A percentile compares a stretch with the other conserved stretches of the same genome.
These are phyloP conservation scores for Kryptolebias ocellatus DNA, from an alignment of 2,797 vertebrate genomes.

Conservation along the genomic window DNA sequence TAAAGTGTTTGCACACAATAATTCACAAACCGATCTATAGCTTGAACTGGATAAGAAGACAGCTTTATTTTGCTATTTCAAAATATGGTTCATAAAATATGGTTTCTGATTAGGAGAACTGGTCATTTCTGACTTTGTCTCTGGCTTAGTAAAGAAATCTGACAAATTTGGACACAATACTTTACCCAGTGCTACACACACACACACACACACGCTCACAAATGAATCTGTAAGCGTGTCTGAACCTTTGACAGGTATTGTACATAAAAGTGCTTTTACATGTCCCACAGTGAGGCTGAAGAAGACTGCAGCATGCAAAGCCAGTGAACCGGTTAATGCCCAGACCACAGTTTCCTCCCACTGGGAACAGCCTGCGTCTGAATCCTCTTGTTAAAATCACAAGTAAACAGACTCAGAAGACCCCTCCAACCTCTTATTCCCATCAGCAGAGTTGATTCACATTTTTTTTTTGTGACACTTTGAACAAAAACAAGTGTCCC, in stretches of 20 bases:
- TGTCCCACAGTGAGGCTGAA: constrained; percentile 3
- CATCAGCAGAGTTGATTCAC: constrained; percentile 28
- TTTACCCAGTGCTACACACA: not conserved
- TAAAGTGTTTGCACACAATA: not conserved
- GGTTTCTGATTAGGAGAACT: no score
- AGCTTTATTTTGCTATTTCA: no score
- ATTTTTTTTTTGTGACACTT: constrained; percentile 42
- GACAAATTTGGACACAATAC: not conserved
- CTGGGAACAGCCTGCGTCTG: constrained; percentile 17
- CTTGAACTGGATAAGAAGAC: no score
- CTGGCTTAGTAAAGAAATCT: not conserved
- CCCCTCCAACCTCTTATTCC: constrained; percentile 36
- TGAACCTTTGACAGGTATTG: not conserved
- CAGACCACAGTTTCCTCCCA: constrained; percentile 7
- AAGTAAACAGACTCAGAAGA: constrained; percentile 36
- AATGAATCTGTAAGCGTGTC: not conserved
- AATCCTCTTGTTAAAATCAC: constrained; percentile 30
- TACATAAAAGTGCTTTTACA: not conserved
- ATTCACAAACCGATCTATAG: no score
- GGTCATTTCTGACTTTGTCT: no score
- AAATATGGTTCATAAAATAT: no score
- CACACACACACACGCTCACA: not conserved
- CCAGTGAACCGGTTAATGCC: constrained; percentile 23
- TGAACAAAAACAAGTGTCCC: constrained; percentile 27
- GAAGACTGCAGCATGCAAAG: constrained; percentile 14